Evolutionary conservation across 1,140 invertebrate species (phyloP), one percentile per base, ranked within the genome.

Genomic region (Yoshiicerus persimilis): DNA sequence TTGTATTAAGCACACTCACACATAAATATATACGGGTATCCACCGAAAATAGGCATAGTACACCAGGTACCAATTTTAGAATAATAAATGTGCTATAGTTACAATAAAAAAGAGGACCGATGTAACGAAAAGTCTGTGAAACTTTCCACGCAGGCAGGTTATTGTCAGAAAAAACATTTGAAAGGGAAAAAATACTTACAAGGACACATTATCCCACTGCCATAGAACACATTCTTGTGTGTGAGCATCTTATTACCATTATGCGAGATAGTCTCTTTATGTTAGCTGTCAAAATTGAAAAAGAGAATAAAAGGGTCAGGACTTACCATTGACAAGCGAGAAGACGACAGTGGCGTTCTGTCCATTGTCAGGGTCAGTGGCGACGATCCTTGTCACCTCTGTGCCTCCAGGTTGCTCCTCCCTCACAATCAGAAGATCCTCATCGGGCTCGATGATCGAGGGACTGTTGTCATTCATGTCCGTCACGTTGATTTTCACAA

Each of bases 271-370:
- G 34, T 36, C 32, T 80, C 32, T 80, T 32, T 80, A 36, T 80
- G 75, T 80, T 30, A 80, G 2, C 32, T 80, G 75, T 80, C 32
- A 36, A 80, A 66, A 66, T n/a, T n/a, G 64, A 77, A 32, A 75
- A 25, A 30, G 66, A 75, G 20, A 91, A n/a, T 70, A 91, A 64
- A 39, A 89, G 70, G 34, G 16, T 77, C 90, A 32, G 89, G 88
- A 91, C 88, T 91, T 92, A 94, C 96, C 96, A 93, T 95, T 96
- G 30, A 97, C 92, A 87, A 98, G 95, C 38, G 96, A 96, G 92
- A 99, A 99, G 2, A 95, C 96, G 32, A 99, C 95, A 38, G 96
- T 95, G 16, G 97, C 96, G 92, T 99, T 99, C 87, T 96, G 94
- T 0, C 97, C 97, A 80, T 95, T 94, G 92, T 99, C 98, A 88